Base-by-base conservation (phyloP, 2,113 vertebrate genomes). In the Rhagologus leucostigma region DNA sequence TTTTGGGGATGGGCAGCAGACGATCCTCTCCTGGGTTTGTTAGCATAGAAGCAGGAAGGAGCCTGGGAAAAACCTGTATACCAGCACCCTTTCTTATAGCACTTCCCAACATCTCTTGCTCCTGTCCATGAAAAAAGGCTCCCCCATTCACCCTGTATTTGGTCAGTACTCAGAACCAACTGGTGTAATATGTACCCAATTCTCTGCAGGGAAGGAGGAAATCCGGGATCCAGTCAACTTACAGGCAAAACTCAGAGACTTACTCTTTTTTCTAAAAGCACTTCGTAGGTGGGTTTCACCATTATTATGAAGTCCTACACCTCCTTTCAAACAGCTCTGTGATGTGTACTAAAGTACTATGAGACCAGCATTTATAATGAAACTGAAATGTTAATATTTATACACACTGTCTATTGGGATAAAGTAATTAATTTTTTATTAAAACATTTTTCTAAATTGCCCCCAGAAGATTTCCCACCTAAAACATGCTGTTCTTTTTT, bases 301-400 rank as follows among this genome's bases (percentile, higher is more conserved):
- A 35, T 75, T 78, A 50, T 7, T 22, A 41, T n/a, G 23, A 90
- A 80, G 63, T 20, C 13, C 75, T 62, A 50, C 56, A 74, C 9
- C 11, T 73, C 55, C 68, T 93, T 92, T 88, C 85, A 95, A 91
- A 89, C 56, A 19, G 26, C n/a, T 84, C 52, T 84, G 44, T 80
- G 87, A 78, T 71, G n/a, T 74, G 83, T 87, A 49, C 56, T 95
- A 44, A 94, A 92, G 92, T 96, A 95, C 92, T 90, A 84, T 27
- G 37, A 95, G 85, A 81, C 10, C 49, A 92, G 63, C 32, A 82
- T 94, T 96, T 77, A 64, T 49, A 62, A 60, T 67, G 62, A 64
- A 93, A 77, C 67, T 67, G 86, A 96, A 97, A 96, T 69, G 76
- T 92, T 94, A 91, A 56, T 91, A 70, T 95, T 96, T 94, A 94